Conservation (phyloP, 2,113 vertebrate species). For the Phylloscopus trochiloides region DNA sequence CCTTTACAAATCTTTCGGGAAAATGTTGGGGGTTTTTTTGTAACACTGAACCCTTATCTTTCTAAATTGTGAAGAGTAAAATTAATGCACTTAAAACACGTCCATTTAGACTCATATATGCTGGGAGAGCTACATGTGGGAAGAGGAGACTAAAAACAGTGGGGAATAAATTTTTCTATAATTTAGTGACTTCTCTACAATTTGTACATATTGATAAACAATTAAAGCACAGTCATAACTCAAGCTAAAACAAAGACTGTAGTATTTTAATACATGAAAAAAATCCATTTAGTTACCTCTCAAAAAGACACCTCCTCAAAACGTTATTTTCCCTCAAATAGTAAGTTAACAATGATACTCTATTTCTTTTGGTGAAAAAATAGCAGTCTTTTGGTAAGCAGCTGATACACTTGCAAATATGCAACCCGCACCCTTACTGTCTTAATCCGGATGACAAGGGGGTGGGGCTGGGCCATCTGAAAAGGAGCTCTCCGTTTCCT, state of each 20-base stretch:
- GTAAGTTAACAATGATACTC: not conserved
- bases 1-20: not conserved
- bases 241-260: constrained; percentile 4
- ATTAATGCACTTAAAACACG: not conserved
- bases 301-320: not conserved
- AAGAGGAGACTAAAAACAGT: not conserved
- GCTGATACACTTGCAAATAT: constrained; percentile 60
- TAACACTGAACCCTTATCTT: not conserved
- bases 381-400: constrained; percentile 32
- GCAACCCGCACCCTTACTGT: constrained; percentile 25
- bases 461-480: constrained; percentile 26
- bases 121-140: not conserved
- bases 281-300: not conserved
- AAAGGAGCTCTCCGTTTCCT: constrained; percentile 47
- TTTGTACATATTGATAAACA: not conserved
- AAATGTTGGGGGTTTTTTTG: not conserved
- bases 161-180: not conserved
- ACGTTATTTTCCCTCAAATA: not conserved
- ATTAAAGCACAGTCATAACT: not conserved
- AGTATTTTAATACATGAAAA: constrained; percentile 1
- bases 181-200: not conserved
- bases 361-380: not conserved
- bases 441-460: constrained; percentile 55
- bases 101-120: not conserved
- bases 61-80: not conserved